Base-by-base conservation (phyloP, 37 sponge, comb jelly and placozoan genomes). In the Hormiphora californensis region DNA sequence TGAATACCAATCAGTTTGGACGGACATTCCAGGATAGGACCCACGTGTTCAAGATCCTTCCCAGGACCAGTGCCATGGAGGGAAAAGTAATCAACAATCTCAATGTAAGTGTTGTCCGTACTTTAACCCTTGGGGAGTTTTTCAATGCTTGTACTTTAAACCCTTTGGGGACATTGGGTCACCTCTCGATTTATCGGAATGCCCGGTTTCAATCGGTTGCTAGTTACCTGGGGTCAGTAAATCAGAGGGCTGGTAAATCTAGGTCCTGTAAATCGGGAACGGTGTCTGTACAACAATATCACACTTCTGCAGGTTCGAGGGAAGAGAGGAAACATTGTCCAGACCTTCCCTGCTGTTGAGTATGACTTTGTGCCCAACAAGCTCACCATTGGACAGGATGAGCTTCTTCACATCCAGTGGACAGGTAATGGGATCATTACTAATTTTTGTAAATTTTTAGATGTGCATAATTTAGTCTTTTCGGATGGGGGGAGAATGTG, bases 241-340 rank as follows among this genome's bases (percentile, higher is more conserved):
- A n/a, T n/a, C n/a, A n/a, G n/a, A n/a, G n/a, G n/a, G n/a, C n/a
- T n/a, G n/a, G n/a, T n/a, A n/a, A n/a, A n/a, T n/a, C n/a, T n/a
- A n/a, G n/a, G n/a, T n/a, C n/a, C n/a, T n/a, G n/a, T n/a, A n/a
- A n/a, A n/a, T n/a, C n/a, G n/a, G n/a, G n/a, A n/a, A n/a, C n/a
- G n/a, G n/a, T n/a, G n/a, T n/a, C n/a, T n/a, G n/a, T n/a, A n/a
- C n/a, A n/a, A n/a, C n/a, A n/a, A n/a, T n/a, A 91, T 96, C 22
- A 65, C 92, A 65, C 94, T 92, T 62, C 55, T 96, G 21, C 92
- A 96, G 19, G 99, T 98, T 12, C 88, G 99, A 22, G 99, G 99
- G 0, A 98, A 98, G 92, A 81, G 99, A 59, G 99, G 99, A 22
- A 98, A 98, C 86, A 98, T 98, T 62, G 99, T 98, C 17, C 99